A percentile compares a stretch with the other conserved stretches of the same genome.
Evolutionary conservation across 2,113 vertebrate genomes (phyloP).

Genomic region (Mormyrus iriodes): DNA sequence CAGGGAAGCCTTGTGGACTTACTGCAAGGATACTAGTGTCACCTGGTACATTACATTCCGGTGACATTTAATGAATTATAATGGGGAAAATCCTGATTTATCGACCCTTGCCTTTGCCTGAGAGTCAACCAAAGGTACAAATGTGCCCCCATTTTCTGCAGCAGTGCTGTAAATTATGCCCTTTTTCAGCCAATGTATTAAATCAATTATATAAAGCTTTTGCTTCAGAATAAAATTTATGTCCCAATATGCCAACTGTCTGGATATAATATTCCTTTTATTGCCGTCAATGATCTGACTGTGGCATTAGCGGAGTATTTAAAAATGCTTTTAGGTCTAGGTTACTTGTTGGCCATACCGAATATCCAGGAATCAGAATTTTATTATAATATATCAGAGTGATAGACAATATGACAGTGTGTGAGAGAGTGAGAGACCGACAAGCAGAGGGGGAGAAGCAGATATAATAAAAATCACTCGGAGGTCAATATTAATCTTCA

Average conservation of each 20-base stretch:
- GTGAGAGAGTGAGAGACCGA: background rate
- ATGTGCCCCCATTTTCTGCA: background rate
- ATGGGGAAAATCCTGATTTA: background rate
- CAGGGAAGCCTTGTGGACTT: background rate
- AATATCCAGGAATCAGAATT: background rate
- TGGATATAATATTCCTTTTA: slow-evolving; percentile 2
- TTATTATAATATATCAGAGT: slow-evolving; percentile 1
- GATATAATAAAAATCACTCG: background rate
- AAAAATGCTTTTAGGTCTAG: slow-evolving; percentile 8
- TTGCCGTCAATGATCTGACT: slow-evolving; percentile 4
- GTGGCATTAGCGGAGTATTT: slow-evolving; percentile 3
- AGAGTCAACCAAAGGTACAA: background rate
- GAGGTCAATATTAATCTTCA: slow-evolving; percentile 2
- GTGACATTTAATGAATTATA: slow-evolving; percentile 13
- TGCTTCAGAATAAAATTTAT: slow-evolving; percentile 6
- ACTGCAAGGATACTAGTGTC: background rate
- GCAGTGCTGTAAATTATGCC: background rate
- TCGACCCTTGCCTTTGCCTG: background rate
- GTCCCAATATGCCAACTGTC: slow-evolving; percentile 3
- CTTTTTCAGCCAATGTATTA: background rate
- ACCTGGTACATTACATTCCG: background rate
- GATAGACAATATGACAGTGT: background rate
- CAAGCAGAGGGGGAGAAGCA: background rate
- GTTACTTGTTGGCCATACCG: background rate
- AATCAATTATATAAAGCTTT: slow-evolving; percentile 2